Conservation (phyloP, 2,113 vertebrate species). For the Eurypyga helias region DNA sequence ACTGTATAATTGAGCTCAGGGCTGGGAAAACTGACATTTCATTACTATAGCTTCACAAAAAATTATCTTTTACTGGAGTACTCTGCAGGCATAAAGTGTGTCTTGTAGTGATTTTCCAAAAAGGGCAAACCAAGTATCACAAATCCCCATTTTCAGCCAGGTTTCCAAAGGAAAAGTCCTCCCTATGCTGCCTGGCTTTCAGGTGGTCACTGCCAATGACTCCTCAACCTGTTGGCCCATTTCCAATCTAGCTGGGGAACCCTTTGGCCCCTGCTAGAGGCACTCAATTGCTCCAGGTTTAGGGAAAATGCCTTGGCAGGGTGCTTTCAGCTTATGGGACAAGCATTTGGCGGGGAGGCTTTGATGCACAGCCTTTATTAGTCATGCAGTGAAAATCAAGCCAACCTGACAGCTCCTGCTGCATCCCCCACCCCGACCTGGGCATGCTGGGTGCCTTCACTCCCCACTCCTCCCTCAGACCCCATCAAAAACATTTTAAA, state of each 20-base stretch:
- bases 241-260: neutral
- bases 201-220: neutral
- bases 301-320: neutral
- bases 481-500: fast-evolving
- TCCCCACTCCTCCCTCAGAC: neutral
- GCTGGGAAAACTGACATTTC: neutral
- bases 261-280: neutral
- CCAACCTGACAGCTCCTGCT: neutral
- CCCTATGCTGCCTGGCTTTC: fast-evolving
- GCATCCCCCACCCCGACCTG: fast-evolving
- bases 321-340: neutral
- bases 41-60: neutral
- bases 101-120: neutral
- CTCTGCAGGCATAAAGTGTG: neutral
- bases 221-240: neutral
- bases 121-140: neutral
- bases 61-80: neutral
- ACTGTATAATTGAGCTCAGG: neutral
- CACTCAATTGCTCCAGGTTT: neutral
- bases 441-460: neutral
- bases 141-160: neutral
- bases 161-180: neutral
- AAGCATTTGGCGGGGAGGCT: neutral
- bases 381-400: neutral
- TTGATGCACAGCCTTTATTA: neutral